These are phyloP conservation scores for Agrypnia vestita DNA, from an alignment of 1,140 invertebrate species.

Conservation along the genomic window DNA sequence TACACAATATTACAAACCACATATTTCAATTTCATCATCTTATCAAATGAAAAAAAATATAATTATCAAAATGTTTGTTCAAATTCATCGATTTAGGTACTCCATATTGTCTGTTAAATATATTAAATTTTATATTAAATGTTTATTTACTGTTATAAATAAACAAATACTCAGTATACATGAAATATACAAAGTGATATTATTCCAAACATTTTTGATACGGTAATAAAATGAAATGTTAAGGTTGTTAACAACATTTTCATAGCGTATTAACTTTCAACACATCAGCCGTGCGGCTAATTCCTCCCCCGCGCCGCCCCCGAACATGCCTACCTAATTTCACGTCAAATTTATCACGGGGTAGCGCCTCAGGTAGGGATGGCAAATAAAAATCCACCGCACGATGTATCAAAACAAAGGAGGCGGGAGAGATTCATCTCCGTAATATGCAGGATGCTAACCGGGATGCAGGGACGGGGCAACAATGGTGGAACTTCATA, in stretches of 20 bases:
- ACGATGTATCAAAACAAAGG: constrained; percentile 45
- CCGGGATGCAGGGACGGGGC: constrained; percentile 10
- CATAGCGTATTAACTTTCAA: constrained; percentile 25
- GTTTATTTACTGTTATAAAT: too few species aligned
- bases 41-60: too few species aligned
- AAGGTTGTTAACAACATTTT: constrained; percentile 25
- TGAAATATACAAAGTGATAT: too few species aligned
- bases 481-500: too few species aligned
- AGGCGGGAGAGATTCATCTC: constrained; percentile 34
- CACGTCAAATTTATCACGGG: constrained; percentile 27
- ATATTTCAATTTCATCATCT: too few species aligned
- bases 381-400: constrained; percentile 32
- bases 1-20: too few species aligned
- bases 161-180: too few species aligned
- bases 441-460: constrained; percentile 40
- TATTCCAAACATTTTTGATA: too few species aligned
- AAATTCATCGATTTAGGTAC: too few species aligned
- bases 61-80: too few species aligned
- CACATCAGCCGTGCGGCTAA: constrained; percentile 29
- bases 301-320: constrained; percentile 10
- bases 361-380: constrained; percentile 15
- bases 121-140: too few species aligned
- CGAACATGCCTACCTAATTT: constrained; percentile 26
- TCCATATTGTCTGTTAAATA: too few species aligned
- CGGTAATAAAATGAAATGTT: constrained; percentile 1